Evolutionary conservation across 2,797 vertebrate genomes (phyloP).

Genomic region (Setipinna tenuifilis): DNA sequence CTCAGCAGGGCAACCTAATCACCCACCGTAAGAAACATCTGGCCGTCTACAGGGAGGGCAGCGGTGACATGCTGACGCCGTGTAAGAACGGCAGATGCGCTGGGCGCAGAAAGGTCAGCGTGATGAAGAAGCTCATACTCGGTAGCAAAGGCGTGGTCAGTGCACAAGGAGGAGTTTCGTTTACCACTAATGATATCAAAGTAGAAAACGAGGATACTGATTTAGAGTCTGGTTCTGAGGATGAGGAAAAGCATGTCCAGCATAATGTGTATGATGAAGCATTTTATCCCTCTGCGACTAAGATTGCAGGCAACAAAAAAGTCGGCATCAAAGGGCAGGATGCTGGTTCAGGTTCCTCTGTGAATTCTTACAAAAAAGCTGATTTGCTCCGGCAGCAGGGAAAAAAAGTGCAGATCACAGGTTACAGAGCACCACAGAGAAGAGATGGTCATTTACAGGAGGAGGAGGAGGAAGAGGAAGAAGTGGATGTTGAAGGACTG

Average conservation of each 20-base stretch:
- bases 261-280: background rate
- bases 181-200: background rate
- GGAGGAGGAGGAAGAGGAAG: background rate
- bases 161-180: background rate
- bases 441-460: background rate
- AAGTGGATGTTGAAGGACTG: constrained; percentile 34
- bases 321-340: background rate
- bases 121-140: constrained; percentile 19
- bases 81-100: background rate
- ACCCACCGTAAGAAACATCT: constrained; percentile 50
- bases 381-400: background rate
- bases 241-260: background rate
- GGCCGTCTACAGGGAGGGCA: background rate
- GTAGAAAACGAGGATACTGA: background rate
- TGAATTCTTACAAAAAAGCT: background rate
- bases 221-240: constrained; percentile 45
- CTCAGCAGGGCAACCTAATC: constrained; percentile 40
- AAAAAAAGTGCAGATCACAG: background rate
- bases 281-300: background rate
- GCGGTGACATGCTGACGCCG: background rate
- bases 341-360: background rate
- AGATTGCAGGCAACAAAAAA: background rate
- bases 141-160: background rate
- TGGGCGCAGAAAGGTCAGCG: background rate
- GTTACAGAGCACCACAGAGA: background rate